Conservation (phyloP, 2,888 invertebrate species). For the Pristionchus entomophagus region DNA sequence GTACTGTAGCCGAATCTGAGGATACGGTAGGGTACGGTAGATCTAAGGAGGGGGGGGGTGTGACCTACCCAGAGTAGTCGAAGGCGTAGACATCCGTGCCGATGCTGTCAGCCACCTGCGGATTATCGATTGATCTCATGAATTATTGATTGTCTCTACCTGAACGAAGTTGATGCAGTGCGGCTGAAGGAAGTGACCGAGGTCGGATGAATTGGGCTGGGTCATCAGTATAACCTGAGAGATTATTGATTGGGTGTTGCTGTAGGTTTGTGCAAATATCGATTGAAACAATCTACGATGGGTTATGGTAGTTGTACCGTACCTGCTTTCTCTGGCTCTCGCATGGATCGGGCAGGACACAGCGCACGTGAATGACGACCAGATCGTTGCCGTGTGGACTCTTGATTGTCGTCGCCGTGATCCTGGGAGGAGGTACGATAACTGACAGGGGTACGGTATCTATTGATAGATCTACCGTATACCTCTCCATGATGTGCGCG, state of each 20-base stretch:
- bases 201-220: conserved; percentile 69
- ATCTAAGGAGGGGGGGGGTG: too few species aligned
- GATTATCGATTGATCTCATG: neutral
- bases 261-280: neutral
- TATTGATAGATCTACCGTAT: neutral
- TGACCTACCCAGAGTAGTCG: conserved; percentile 65
- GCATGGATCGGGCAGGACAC: neutral
- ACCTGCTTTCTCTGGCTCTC: conserved; percentile 37
- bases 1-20: conserved; percentile 65
- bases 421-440: neutral
- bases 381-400: conserved; percentile 24
- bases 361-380: conserved; percentile 22
- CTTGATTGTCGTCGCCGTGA: conserved; percentile 19
- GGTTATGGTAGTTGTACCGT: neutral
- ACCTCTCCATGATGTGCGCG: conserved; percentile 22
- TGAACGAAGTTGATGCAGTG: conserved; percentile 38
- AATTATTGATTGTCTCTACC: neutral
- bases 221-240: conserved; percentile 63
- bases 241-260: neutral
- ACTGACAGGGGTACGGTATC: conserved; percentile 33
- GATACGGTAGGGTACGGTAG: neutral
- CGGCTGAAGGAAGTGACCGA: conserved; percentile 65
- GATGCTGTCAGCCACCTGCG: conserved; percentile 49
- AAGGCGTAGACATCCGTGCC: conserved; percentile 63
- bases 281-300: too few species aligned